These are phyloP conservation scores for Epinephelus coioides DNA, from an alignment of 2,797 vertebrate species.

Conservation along the genomic window DNA sequence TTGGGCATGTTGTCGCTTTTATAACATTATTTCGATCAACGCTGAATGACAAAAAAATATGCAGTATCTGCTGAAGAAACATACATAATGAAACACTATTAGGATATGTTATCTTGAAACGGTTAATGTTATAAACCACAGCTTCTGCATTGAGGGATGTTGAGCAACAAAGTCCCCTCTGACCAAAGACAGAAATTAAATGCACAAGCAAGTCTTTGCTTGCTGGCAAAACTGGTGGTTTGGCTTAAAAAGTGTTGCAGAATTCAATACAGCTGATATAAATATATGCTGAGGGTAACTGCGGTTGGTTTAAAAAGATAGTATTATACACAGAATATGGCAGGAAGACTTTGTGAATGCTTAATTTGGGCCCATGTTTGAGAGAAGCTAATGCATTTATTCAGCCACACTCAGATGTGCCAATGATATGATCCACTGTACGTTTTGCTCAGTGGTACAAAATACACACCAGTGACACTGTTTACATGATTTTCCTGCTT, in stretches of 20 bases:
- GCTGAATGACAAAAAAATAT: neutral
- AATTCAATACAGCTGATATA: constrained; percentile 6
- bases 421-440: neutral
- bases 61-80: neutral
- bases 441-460: neutral
- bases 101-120: constrained; percentile 15
- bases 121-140: constrained; percentile 15
- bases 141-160: constrained; percentile 5
- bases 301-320: neutral
- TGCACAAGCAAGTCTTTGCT: constrained; percentile 22
- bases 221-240: neutral
- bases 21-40: neutral
- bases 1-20: neutral
- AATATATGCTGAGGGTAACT: neutral
- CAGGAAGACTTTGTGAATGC: neutral
- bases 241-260: neutral
- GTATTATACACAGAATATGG: neutral
- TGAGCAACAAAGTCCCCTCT: constrained; percentile 16
- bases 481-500: neutral
- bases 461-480: neutral
- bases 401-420: neutral
- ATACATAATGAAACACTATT: neutral
- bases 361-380: neutral
- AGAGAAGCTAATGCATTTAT: neutral
- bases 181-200: constrained; percentile 13